Conservation (phyloP, 1,140 invertebrate species). For the Ephestia elutella region DNA sequence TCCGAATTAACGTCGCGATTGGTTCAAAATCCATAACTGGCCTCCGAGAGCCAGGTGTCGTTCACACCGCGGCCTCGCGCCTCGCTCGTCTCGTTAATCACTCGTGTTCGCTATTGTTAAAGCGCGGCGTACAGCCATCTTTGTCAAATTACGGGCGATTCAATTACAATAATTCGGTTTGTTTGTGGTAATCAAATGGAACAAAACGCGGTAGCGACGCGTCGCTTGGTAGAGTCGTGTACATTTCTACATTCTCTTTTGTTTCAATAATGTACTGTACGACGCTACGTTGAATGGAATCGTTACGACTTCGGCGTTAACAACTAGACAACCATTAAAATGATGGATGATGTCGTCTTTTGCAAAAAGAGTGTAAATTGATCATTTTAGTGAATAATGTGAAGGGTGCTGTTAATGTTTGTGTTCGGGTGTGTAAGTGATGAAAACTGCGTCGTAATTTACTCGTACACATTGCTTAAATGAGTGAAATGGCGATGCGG, state of each 20-base stretch:
- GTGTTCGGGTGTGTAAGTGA: slow-evolving; percentile 57
- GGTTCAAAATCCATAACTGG: slow-evolving; percentile 75
- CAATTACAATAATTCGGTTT: slow-evolving; percentile 64
- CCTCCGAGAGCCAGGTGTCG: slow-evolving; percentile 74
- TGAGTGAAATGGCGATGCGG: slow-evolving; percentile 73
- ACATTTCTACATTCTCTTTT: slow-evolving; percentile 69
- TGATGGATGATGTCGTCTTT: slow-evolving; percentile 69
- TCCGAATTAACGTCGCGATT: slow-evolving; percentile 74
- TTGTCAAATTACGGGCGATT: slow-evolving; percentile 71
- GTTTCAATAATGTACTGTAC: slow-evolving; percentile 53
- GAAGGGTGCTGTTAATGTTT: slow-evolving; percentile 65
- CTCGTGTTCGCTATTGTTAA: slow-evolving; percentile 73
- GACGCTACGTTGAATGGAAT: slow-evolving; percentile 66
- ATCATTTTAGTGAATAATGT: slow-evolving; percentile 65
- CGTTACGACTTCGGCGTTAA: slow-evolving; percentile 64
- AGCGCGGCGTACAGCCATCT: slow-evolving; percentile 72
- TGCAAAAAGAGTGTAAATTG: slow-evolving; percentile 68
- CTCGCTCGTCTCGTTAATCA: slow-evolving; percentile 75
- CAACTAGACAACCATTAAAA: slow-evolving; percentile 70
- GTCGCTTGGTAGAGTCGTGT: slow-evolving; percentile 47
- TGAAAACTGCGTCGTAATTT: slow-evolving; percentile 73
- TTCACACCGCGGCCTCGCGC: slow-evolving; percentile 75
- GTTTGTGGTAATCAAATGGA: slow-evolving; percentile 58
- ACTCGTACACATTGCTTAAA: slow-evolving; percentile 73
- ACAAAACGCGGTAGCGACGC: slow-evolving; percentile 56